Evolutionary conservation across 2,888 invertebrate species (phyloP).

Genomic region (Drosophila birchii): DNA sequence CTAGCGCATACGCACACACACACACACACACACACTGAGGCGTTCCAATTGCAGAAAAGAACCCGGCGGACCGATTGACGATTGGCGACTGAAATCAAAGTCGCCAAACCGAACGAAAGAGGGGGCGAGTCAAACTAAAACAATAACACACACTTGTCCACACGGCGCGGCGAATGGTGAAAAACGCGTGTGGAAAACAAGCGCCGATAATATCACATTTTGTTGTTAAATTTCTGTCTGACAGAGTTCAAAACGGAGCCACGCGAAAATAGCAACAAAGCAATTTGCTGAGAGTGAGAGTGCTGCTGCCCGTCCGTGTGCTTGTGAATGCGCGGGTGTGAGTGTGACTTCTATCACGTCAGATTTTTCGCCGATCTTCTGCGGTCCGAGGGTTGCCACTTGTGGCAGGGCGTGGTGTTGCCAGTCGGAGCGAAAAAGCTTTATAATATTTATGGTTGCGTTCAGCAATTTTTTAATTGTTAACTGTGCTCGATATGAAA

Average conservation of each 20-base stretch:
- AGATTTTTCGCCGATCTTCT: conserved; percentile 17
- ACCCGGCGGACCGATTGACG: conserved; percentile 48
- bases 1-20: too few species aligned
- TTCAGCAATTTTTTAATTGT: too few species aligned
- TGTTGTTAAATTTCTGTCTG: conserved; percentile 23
- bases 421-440: conserved; percentile 4
- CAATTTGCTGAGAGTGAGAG: conserved; percentile 34
- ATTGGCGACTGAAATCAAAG: conserved; percentile 73
- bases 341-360: conserved; percentile 27
- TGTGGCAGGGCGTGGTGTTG: background rate
- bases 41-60: conserved; percentile 34
- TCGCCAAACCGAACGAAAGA: conserved; percentile 54
- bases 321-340: background rate
- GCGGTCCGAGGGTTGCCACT: conserved; percentile 4
- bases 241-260: conserved; percentile 32
- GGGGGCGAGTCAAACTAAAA: conserved; percentile 24
- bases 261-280: conserved; percentile 42
- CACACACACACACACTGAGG: conserved; percentile 24
- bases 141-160: conserved; percentile 36
- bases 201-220: conserved; percentile 38
- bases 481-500: too few species aligned
- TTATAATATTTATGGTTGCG: background rate
- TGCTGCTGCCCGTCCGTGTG: conserved; percentile 8
- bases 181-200: conserved; percentile 31
- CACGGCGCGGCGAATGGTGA: conserved; percentile 23